Evolutionary conservation across 2,113 vertebrate genomes (phyloP), one percentile per base, ranked within the genome.

Genomic region (Pseudois nayaur): DNA sequence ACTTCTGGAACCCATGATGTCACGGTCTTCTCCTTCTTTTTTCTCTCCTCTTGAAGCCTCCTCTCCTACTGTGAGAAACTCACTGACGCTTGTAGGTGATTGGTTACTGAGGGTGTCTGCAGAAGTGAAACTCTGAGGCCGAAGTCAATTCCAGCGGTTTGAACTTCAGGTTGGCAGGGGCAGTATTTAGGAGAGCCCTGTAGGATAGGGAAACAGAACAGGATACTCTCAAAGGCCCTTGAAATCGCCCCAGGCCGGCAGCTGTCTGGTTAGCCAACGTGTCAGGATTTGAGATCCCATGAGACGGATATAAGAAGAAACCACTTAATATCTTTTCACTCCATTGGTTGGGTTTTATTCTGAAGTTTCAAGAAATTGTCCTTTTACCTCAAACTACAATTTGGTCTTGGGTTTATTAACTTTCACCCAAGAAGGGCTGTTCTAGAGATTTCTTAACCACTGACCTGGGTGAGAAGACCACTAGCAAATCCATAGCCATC

Each of bases 341-440:
- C 60, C 74, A 1, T 29, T 67, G 54, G 13, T 16, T 92, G 50
- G 25, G 1, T 64, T 89, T 93, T 87, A 60, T 48, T 50, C 81
- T 88, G 54, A 85, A 84, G 40, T 84, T 95, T 92, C 15, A 64
- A 90, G 84, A 85, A 81, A 90, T 21, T 59, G 21, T 94, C 33
- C 6, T 60, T 97, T 95, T 71, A 86, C 25, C 43, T 94, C 55
- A 67, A 85, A 81, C 57, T 76, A 19, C 27, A 78, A 33, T 60
- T 86, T 89, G 59, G 33, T 57, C 33, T 95, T 43, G n/a, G 64
- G 50, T 78, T 85, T 76, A 82, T 88, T 82, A 23, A 60, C 57
- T 84, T 92, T 67, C 14, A 11, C 67, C 15, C 6, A 40, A 16
- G 14, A 57, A 82, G n/a, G 59, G n/a, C 6, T 36, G 12, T 8